These are phyloP conservation scores for Takifugu rubripes DNA, from an alignment of 2,797 vertebrate species.

Conservation along the genomic window DNA sequence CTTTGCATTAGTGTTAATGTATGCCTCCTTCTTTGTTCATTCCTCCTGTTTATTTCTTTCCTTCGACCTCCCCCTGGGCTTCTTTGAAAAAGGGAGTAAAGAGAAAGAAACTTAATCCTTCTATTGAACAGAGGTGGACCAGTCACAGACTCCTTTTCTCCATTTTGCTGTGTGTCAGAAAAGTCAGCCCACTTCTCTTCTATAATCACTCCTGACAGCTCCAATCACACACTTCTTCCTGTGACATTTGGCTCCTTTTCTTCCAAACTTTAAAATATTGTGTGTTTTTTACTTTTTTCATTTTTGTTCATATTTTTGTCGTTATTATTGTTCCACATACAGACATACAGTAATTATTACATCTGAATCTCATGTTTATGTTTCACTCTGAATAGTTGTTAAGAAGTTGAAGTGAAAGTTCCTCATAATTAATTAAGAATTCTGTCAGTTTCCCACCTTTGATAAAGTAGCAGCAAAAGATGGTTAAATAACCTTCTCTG, in stretches of 20 bases:
- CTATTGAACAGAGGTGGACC: slow-evolving; percentile 64
- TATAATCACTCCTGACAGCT: slow-evolving; percentile 18
- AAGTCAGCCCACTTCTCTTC: slow-evolving; percentile 40
- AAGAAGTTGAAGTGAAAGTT: no score
- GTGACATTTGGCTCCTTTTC: not conserved
- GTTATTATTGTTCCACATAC: not conserved
- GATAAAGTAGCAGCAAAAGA: not conserved
- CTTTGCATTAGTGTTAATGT: slow-evolving; percentile 36
- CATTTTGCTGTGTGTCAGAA: slow-evolving; percentile 39
- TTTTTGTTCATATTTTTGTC: not conserved
- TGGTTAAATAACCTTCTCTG: slow-evolving; percentile 1
- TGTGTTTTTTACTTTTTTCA: not conserved
- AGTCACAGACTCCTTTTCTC: slow-evolving; percentile 44
- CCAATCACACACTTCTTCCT: not conserved
- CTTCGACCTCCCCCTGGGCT: slow-evolving; percentile 36
- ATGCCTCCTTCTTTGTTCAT: slow-evolving; percentile 18
- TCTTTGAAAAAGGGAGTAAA: slow-evolving; percentile 46
- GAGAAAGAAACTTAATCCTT: slow-evolving; percentile 69
- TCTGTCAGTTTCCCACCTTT: not conserved
- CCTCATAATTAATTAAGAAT: no score
- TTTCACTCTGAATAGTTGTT: not conserved
- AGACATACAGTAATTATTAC: not conserved
- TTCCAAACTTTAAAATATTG: not conserved
- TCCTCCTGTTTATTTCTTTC: slow-evolving; percentile 19
- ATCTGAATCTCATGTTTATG: not conserved